Conservation (phyloP, 2,113 vertebrate species). For the Lampris incognitus region DNA sequence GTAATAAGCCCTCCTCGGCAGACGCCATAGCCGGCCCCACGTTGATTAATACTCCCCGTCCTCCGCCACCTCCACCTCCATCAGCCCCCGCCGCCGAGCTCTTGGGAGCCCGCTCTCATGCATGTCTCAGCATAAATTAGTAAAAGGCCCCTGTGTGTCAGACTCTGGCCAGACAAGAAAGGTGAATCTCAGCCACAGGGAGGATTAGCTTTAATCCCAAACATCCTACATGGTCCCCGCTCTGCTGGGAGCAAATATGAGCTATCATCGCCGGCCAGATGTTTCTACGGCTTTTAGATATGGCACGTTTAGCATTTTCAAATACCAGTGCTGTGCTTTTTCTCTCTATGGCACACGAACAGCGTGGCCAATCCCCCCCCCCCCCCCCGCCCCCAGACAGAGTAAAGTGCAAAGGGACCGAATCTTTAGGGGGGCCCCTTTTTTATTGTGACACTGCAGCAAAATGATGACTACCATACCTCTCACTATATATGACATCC, state of each 20-base stretch:
- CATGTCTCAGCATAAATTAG: constrained; percentile 79
- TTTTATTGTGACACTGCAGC: constrained; percentile 13
- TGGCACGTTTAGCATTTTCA: constrained; percentile 17
- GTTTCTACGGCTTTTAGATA: constrained; percentile 51
- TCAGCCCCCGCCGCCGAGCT: constrained; percentile 39
- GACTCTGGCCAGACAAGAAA: constrained; percentile 73
- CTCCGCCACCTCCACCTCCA: too few species aligned
- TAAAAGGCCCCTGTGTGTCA: constrained; percentile 66
- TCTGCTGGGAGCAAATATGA: constrained; percentile 64
- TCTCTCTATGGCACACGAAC: constrained; percentile 1
- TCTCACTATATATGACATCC: constrained; percentile 3
- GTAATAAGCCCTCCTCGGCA: background rate
- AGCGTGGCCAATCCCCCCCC: background rate
- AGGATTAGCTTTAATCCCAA: constrained; percentile 74
- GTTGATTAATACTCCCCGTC: constrained; percentile 24
- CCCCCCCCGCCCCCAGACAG: constrained; percentile 8
- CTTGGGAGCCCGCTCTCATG: constrained; percentile 62
- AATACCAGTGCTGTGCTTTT: constrained; percentile 11
- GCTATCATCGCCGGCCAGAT: constrained; percentile 59
- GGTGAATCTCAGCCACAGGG: constrained; percentile 77
- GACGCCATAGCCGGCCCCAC: constrained; percentile 28
- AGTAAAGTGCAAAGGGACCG: background rate
- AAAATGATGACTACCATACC: constrained; percentile 13
- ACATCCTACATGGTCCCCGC: constrained; percentile 52
- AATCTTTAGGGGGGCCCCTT: background rate